Percentiles rank a stretch among this genome's conserved stretches.
Conservation (phyloP, 1,140 invertebrate genomes). For the Drosophila tsacasi region DNA sequence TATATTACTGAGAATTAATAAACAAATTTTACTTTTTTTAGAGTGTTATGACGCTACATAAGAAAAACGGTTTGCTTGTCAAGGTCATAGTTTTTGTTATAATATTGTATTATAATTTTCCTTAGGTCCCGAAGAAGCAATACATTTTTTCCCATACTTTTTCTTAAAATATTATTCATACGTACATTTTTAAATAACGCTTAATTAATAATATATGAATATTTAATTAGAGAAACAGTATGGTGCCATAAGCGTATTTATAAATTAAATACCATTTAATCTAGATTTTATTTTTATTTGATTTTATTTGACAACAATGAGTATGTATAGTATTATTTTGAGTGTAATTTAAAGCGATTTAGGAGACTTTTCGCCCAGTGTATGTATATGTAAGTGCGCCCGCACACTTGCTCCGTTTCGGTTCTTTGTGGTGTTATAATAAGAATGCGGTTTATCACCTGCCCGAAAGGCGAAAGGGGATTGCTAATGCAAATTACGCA, state of each 20-base stretch:
- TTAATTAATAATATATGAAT: not conserved
- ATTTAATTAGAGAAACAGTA: not conserved
- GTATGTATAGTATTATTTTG: not conserved
- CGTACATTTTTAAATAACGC: not conserved
- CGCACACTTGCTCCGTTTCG: constrained; percentile 6
- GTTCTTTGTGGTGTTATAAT: constrained; percentile 39
- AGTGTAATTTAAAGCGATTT: not conserved
- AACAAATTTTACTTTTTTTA: no score
- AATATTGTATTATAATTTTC: no score
- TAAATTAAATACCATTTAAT: not conserved
- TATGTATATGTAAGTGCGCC: constrained; percentile 1
- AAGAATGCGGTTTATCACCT: constrained; percentile 65
- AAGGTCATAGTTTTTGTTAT: no score
- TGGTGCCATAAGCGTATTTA: no score
- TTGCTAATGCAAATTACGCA: constrained; percentile 58
- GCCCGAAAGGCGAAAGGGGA: constrained; percentile 19
- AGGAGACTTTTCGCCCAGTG: not conserved
- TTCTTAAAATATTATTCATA: not conserved
- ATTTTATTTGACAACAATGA: not conserved
- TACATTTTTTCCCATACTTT: no score
- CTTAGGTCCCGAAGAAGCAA: no score
- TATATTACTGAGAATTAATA: no score
- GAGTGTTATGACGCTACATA: no score
- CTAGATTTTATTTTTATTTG: not conserved
- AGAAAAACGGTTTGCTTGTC: no score